phyloP scores from a whole-genome alignment of 2,113 vertebrate genomes.

The Hydrochoerus hydrochaeris region DNA sequence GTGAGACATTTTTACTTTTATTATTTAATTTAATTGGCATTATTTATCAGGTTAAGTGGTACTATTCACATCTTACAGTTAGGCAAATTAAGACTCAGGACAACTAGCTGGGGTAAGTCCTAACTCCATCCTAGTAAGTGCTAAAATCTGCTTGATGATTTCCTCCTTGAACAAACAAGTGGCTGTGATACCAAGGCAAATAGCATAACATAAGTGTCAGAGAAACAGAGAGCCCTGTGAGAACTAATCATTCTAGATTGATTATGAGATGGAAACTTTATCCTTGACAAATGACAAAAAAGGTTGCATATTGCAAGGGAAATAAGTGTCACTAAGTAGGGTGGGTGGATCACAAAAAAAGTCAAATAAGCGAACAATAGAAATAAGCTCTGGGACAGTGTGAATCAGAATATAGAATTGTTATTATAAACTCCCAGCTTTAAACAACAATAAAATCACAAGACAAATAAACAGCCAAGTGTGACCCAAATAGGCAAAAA shows the following conservation, averaged over 20 bases:
- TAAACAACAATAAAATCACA: not conserved
- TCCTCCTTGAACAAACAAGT: not conserved
- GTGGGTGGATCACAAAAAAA: not conserved
- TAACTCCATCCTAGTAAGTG: not conserved
- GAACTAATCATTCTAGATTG: not conserved
- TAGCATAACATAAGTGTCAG: not conserved
- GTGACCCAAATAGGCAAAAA: not conserved
- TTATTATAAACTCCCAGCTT: not conserved
- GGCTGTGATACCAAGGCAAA: not conserved
- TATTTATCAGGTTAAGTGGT: not conserved
- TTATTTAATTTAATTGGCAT: not conserved
- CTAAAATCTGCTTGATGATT: not conserved
- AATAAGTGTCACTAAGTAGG: not conserved
- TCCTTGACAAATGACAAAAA: not conserved
- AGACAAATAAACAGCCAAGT: not conserved
- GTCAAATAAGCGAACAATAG: not conserved
- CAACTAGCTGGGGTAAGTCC: not conserved
- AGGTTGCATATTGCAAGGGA: not conserved
- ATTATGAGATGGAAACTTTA: not conserved
- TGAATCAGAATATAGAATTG: not conserved
- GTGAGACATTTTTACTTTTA: not conserved
- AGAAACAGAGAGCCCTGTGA: not conserved
- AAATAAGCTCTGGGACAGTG: not conserved
- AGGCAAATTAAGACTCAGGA: not conserved
- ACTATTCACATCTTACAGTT: not conserved